Percentiles rank a stretch among this genome's conserved stretches.
Conservation (phyloP, 2,888 invertebrate species). For the Gisinianus flammeolus region DNA sequence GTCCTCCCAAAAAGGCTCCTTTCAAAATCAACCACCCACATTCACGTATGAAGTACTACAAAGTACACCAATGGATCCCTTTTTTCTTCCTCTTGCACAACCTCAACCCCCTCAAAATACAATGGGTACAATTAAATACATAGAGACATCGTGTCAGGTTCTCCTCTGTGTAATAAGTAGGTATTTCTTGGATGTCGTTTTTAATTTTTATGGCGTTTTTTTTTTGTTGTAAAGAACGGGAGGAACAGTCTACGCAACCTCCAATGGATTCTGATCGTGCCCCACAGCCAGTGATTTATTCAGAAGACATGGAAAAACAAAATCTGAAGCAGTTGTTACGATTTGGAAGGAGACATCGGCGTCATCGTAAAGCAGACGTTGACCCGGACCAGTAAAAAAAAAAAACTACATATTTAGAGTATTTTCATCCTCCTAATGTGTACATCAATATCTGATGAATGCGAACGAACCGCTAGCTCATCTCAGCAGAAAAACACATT, state of each 20-base stretch:
- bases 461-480: background rate
- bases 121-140: background rate
- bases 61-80: background rate
- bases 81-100: no score
- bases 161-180: background rate
- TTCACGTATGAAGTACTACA: background rate
- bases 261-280: background rate
- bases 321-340: slow-evolving; percentile 27
- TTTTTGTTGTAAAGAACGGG: no score
- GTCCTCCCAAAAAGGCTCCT: background rate
- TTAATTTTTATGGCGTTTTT: background rate
- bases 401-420: background rate
- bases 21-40: background rate
- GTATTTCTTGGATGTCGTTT: background rate
- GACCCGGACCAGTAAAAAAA: slow-evolving; percentile 25
- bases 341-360: slow-evolving; percentile 22
- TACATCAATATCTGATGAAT: background rate
- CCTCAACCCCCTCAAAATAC: no score
- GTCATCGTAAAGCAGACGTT: slow-evolving; percentile 21
- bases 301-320: slow-evolving; percentile 29
- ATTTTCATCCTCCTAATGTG: background rate
- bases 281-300: background rate
- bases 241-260: no score
- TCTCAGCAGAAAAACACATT: background rate
- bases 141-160: background rate